Percentiles rank a stretch among this genome's conserved stretches.
phyloP scores from a whole-genome alignment of 2,113 vertebrate species.

The Cercopithecus mona region DNA sequence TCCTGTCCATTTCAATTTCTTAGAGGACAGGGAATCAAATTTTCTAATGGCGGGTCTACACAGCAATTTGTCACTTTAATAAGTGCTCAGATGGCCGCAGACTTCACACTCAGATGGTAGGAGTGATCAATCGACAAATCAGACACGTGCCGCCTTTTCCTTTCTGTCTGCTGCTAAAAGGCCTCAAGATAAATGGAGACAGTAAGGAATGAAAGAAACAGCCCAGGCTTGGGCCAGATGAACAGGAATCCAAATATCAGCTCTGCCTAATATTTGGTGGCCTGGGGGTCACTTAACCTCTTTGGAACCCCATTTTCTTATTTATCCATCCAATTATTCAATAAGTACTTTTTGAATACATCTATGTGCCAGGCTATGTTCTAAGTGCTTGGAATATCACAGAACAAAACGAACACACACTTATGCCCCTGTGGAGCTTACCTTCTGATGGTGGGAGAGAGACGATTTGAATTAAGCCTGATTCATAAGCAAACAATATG shows the following conservation, averaged over 20 bases:
- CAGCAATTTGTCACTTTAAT: neutral
- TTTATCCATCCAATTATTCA: neutral
- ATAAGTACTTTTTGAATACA: neutral
- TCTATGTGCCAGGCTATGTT: neutral
- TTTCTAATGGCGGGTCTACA: neutral
- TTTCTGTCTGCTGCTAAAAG: conserved; percentile 29
- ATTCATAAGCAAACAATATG: neutral
- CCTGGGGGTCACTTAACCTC: neutral
- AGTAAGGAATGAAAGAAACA: neutral
- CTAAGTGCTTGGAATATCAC: neutral
- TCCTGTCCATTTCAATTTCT: neutral
- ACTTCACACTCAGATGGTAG: neutral
- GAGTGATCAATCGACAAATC: neutral
- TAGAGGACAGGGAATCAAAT: neutral
- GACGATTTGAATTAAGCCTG: neutral
- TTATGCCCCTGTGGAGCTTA: neutral
- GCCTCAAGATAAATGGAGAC: neutral
- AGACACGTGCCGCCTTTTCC: neutral
- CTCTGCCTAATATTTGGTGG: neutral
- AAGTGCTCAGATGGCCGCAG: neutral
- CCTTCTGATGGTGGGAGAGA: neutral
- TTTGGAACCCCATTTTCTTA: neutral
- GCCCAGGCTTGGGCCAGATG: neutral
- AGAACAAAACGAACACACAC: neutral
- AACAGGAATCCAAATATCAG: neutral